Base-by-base conservation (phyloP, 2,113 vertebrate species). In the Seriola rivoliana region DNA sequence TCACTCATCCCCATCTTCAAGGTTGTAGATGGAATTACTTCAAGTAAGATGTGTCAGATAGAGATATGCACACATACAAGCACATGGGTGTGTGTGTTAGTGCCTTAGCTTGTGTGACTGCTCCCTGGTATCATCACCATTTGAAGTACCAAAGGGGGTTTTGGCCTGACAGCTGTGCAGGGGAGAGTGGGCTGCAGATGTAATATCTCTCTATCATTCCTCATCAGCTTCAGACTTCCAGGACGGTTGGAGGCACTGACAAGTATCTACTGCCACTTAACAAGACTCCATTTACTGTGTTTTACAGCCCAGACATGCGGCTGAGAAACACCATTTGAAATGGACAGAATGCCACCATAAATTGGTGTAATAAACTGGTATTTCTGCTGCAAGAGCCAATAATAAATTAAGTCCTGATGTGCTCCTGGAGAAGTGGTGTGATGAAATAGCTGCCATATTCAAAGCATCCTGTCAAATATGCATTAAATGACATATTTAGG, bases 191-290 rank as follows among this genome's bases (percentile, higher is more conserved):
- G 69, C 84, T 88, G 84, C 85, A 88, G 79, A 88, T 82, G 84
- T 87, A 92, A 90, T 89, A 83, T 85, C 63, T 68, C 50, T 82
- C 87, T 68, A 84, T 89, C 78, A 76, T 62, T 76, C 64, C 74
- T 81, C 80, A 78, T 91, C 82, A 82, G 72, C 73, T 48, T 70
- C 57, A 55, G 68, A 80, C 65, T 76, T 71, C 32, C 75, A 69
- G 65, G 34, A 75, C 0, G 10, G 66, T 72, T 75, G 75, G 62
- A 71, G 84, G 58, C 66, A 46, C 74, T 59, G 85, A 90, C 76
- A 90, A 82, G 75, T 82, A 81, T 75, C 85, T 67, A 52, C 73
- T 36, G 71, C 67, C 77, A 70, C 84, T 82, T 87, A 88, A 78
- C 62, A 60, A 85, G 77, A 83, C 65, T 76, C 77, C 60, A 74